Evolutionary conservation across 2,888 invertebrate species (phyloP), one percentile per base, ranked within the genome.

Genomic region (Zootermopsis nevadensis): DNA sequence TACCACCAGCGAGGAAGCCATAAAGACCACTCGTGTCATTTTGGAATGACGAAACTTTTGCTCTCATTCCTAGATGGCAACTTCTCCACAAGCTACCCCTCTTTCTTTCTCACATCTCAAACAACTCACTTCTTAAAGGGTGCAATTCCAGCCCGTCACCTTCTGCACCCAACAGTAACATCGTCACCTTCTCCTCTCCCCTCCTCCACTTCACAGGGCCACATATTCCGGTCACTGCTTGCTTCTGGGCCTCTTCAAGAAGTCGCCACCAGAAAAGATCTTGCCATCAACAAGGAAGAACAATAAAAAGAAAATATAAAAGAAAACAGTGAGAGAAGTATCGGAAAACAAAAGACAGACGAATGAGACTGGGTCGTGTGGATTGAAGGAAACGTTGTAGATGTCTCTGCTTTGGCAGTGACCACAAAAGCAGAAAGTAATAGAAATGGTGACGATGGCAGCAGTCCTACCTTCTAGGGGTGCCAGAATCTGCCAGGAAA

Each of bases 21-120:
- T 91, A 91, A 91, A 91, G 91, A 91, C 90, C 91, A 91, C 91
- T 91, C 90, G 91, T 91, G 91, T 91, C 91, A 91, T 90, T 89
- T 90, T 89, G 89, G 90, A 91, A 91, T 91, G 91, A 91, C 90
- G 90, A 91, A 91, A 91, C 90, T 91, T 91, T 90, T 89, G 89
- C 89, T 89, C 88, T 89, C 89, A 76, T 81, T 83, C 69, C 81
- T 77, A 81, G 80, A 82, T 80, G 83, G 77, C 77, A 83, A 79
- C 80, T 77, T 83, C 42, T 55, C 69, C 35, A 24, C 38, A 19
- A n/a, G n/a, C 66, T 30, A 69, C 74, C 74, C 66, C 82, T 35
- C 74, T 31, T 60, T 12, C 82, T 55, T 81, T 22, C 67, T 38
- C 76, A 53, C 85, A 82, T 69, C 83, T 81, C 33, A 55, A 60